Base-by-base conservation (phyloP, 2,113 vertebrate species). In the Myanophis thanlyinensis region DNA sequence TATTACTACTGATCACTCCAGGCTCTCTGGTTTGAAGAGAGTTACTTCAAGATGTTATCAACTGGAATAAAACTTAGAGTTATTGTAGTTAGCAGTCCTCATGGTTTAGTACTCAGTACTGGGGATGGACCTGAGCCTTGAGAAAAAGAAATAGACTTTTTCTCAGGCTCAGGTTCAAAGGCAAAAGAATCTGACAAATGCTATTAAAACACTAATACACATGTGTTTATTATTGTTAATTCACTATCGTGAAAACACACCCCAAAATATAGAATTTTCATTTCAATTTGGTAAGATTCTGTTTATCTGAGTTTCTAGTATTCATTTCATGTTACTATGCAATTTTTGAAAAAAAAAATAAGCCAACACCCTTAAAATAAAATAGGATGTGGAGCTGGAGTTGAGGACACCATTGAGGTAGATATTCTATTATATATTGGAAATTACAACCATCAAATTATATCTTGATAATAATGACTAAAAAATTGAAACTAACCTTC, bases 401-500 rank as follows among this genome's bases (percentile, higher is more conserved):
- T 40, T 22, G 35, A 80, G 35, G 35, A 40, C 35, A 40, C 6
- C 67, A 80, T 67, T 67, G 62, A 80, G 7, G 35, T 80, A 80
- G 67, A 80, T 40, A 35, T 40, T 80, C 35, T 92, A 67, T 23
- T 44, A 93, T 92, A 48, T 49, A 93, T 62, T 53, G 87, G 92
- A 95, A 95, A n/a, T 46, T 51, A 90, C 85, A 62, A 49, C 47
- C 85, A 93, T 8, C 40, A 95, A 94, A 93, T 89, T 93, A 23
- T 91, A 92, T 93, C 85, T 93, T 93, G 90, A 44, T 94, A 95
- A 92, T 94, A 95, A 51, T 49, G 5, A 35, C 27, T n/a, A 25
- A 44, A 85, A 56, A 9, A 4, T 51, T 46, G 18, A 22, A 54
- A 18, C 51, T 22, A 48, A 20, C 2, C 40, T 87, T 44, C 47